Percentiles rank a stretch among this genome's conserved stretches.
Conservation (phyloP, 2,888 invertebrate species). For the Thalpophila matura region DNA sequence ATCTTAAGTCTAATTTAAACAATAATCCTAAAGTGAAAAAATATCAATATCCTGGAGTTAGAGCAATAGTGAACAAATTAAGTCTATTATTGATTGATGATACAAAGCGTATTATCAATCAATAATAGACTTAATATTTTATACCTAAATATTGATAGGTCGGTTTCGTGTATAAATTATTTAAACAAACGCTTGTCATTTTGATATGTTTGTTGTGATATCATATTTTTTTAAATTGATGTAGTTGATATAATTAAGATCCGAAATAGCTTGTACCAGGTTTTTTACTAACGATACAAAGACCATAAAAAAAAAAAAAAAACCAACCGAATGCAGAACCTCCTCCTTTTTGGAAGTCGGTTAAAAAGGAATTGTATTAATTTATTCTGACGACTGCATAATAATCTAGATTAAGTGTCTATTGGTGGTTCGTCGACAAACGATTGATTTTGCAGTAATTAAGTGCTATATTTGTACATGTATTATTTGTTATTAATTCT, state of each 20-base stretch:
- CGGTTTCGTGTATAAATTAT: constrained; percentile 14
- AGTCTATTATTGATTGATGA: no score
- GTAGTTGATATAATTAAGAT: constrained; percentile 11
- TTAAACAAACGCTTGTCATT: constrained; percentile 31
- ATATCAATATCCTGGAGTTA: constrained; percentile 6
- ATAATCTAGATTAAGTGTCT: constrained; percentile 48
- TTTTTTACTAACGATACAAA: constrained; percentile 35
- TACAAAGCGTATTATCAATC: constrained; percentile 9
- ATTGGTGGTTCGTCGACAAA: constrained; percentile 6
- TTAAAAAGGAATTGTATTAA: constrained; percentile 41
- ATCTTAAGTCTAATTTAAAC: constrained; percentile 31
- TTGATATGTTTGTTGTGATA: constrained; percentile 33
- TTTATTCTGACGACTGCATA: constrained; percentile 50
- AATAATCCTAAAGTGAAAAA: constrained; percentile 6
- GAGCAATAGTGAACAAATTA: constrained; percentile 5
- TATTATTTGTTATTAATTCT: constrained; percentile 29
- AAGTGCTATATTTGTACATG: constrained; percentile 40
- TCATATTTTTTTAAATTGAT: constrained; percentile 14
- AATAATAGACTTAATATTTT: constrained; percentile 26
- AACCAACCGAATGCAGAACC: no score
- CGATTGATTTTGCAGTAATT: constrained; percentile 50
- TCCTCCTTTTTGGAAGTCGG: no score
- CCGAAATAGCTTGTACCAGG: constrained; percentile 18
- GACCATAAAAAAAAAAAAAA: no score
- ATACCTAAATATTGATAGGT: constrained; percentile 15